Percentiles rank a stretch among this genome's conserved stretches.
These are phyloP conservation scores for Drosophila ochracea DNA, from an alignment of 2,888 invertebrate species.

Conservation along the genomic window DNA sequence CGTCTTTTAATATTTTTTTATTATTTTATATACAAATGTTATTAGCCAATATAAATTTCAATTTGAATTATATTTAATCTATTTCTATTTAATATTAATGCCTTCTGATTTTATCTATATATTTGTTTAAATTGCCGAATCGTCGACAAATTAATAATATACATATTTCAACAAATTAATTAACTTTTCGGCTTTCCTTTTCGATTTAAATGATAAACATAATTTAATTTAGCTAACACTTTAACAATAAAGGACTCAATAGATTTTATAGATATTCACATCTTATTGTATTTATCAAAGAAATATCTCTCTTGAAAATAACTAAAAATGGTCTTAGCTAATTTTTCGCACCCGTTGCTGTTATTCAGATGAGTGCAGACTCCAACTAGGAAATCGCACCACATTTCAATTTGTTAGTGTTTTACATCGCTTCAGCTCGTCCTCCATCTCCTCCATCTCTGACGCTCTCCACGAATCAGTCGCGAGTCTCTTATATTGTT, in stretches of 20 bases:
- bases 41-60: neutral
- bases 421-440: neutral
- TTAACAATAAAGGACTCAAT: neutral
- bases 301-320: neutral
- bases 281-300: neutral
- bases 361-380: neutral
- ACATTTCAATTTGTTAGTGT: slow-evolving; percentile 29
- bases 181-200: neutral
- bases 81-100: neutral
- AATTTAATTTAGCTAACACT: neutral
- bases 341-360: neutral
- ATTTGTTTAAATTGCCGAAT: neutral
- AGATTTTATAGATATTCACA: neutral
- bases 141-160: neutral
- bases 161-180: neutral
- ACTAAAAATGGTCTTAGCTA: neutral
- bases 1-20: neutral
- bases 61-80: neutral
- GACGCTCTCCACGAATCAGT: slow-evolving; percentile 13
- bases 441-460: neutral
- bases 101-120: neutral
- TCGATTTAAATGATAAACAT: neutral
- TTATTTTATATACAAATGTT: neutral
- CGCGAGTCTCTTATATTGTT: slow-evolving; percentile 64
- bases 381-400: slow-evolving; percentile 24